Percentiles rank a stretch among this genome's conserved stretches.
These are phyloP conservation scores for Perccottus glenii DNA, from an alignment of 2,113 vertebrate species.

Conservation along the genomic window DNA sequence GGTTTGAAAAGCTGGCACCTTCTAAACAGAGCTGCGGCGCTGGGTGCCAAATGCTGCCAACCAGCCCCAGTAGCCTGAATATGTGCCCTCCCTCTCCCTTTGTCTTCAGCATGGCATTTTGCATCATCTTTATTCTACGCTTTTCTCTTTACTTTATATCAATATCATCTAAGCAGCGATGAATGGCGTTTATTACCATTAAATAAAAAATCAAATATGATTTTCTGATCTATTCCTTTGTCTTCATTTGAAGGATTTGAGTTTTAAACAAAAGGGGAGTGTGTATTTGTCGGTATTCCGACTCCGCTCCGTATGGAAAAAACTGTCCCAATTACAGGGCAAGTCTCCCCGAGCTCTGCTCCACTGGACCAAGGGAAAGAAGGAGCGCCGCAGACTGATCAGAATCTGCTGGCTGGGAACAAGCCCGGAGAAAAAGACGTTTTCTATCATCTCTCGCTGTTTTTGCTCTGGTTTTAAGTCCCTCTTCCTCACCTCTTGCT, in stretches of 20 bases:
- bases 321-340: slow-evolving; percentile 59
- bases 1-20: slow-evolving; percentile 83
- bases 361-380: slow-evolving; percentile 53
- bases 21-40: slow-evolving; percentile 69
- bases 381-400: slow-evolving; percentile 41
- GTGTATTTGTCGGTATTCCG: slow-evolving; percentile 5
- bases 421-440: slow-evolving; percentile 38
- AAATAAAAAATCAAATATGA: slow-evolving; percentile 11
- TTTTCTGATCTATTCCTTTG: slow-evolving; percentile 15
- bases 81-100: slow-evolving; percentile 75
- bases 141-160: slow-evolving; percentile 71
- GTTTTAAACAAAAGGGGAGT: slow-evolving; percentile 14
- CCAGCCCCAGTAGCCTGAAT: slow-evolving; percentile 75
- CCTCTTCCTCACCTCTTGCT: slow-evolving; percentile 30
- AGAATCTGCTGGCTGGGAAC: slow-evolving; percentile 54
- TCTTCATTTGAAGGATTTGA: slow-evolving; percentile 17
- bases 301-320: slow-evolving; percentile 37
- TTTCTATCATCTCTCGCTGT: background rate
- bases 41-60: slow-evolving; percentile 78
- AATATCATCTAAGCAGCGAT: slow-evolving; percentile 33
- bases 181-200: slow-evolving; percentile 43
- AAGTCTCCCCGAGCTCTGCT: slow-evolving; percentile 50
- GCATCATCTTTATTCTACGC: slow-evolving; percentile 75
- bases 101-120: slow-evolving; percentile 74
- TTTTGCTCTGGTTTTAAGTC: slow-evolving; percentile 6